Evolutionary conservation across 2,113 vertebrate genomes (phyloP), one percentile per base, ranked within the genome.

Genomic region (Clinocottus analis): DNA sequence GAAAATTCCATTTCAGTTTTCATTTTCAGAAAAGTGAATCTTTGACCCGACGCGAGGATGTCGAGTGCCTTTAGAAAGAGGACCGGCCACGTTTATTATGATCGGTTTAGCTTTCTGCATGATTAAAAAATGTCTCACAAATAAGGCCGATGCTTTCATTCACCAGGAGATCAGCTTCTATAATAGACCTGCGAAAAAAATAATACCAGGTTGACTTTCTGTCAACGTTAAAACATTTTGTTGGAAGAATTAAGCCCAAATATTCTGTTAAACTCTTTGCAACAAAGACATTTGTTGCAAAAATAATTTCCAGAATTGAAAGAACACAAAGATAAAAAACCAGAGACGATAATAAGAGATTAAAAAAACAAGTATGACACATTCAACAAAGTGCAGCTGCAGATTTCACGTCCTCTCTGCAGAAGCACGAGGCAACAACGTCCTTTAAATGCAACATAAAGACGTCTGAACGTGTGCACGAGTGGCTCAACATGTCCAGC

Each of bases 401-500:
- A 16, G 8, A 37, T 53, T 23, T 12, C 3, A 0, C 27, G 21
- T 37, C 37, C 41, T 49, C 4, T 33, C 19, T 45, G 35, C 37
- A 45, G 17, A 65, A 29, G 31, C 29, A n/a, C n/a, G n/a, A n/a
- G n/a, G n/a, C n/a, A n/a, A n/a, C n/a, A n/a, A n/a, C n/a, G n/a
- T n/a, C n/a, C n/a, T n/a, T n/a, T n/a, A n/a, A n/a, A n/a, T n/a
- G n/a, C n/a, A n/a, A n/a, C n/a, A n/a, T n/a, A n/a, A n/a, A n/a
- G n/a, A n/a, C n/a, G n/a, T n/a, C n/a, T n/a, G n/a, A n/a, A 61
- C 23, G n/a, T 70, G 27, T 72, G 12, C 1, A 9, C 9, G 70
- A 53, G 49, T 23, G 27, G 27, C 64, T 60, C 58, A 75, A 74
- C 85, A 51, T 39, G 55, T 75, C 31, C 79, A 69, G 56, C 16